Base-by-base conservation (phyloP, 1,140 invertebrate species). In the Drosophila lacertosa region DNA sequence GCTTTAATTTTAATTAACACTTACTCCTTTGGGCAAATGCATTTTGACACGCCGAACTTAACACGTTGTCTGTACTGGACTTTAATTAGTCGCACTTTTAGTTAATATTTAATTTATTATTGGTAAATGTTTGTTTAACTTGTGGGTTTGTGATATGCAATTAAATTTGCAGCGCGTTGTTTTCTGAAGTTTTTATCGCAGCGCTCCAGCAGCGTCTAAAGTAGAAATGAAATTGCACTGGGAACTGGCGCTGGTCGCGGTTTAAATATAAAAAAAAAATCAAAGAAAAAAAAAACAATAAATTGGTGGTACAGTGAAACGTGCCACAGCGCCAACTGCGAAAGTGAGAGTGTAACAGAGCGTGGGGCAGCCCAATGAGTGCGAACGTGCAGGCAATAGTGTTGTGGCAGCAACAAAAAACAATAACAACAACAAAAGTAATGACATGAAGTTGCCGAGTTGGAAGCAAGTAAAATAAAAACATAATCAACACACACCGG, bases 181-280 rank as follows among this genome's bases (percentile, higher is more conserved):
- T 47, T 4, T 4, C 2, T 16, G n/a, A n/a, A n/a, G n/a, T 10
- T 15, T 48, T 69, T 74, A 24, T 74, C 33, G 51, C 20, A 54
- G 51, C 35, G 51, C 59, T 77, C 81, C 68, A 86, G 70, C 81
- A 48, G 55, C 77, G 78, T 58, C 74, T 63, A 63, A 33, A 35
- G 77, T 86, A 63, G 65, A 88, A 88, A 78, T 75, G 82, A 69
- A 77, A 86, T 86, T 88, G 82, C 74, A 78, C 50, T 68, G 63
- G 74, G 69, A 74, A 45, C 50, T 53, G 44, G 42, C 66, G 66
- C 37, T 63, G 76, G 65, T 44, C 54, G 55, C 44, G 45, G 82
- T 44, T 86, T 86, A 86, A 86, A 86, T 86, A 86, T 86, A 53
- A 70, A 69, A 83, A 69, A 83, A 84, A 86, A 88, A 86, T 68